phyloP scores from a whole-genome alignment of 1,140 invertebrate species.

The Hydropsyche tenuis region DNA sequence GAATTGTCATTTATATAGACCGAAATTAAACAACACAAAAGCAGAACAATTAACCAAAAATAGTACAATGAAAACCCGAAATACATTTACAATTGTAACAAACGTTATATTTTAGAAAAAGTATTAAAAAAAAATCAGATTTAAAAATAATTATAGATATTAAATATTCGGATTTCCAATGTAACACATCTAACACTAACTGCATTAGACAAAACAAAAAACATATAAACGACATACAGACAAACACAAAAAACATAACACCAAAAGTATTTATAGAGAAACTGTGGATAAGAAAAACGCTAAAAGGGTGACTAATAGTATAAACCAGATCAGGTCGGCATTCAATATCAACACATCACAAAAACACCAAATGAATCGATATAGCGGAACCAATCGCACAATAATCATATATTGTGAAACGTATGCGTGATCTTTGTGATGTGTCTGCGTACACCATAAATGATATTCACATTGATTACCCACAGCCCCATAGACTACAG shows the following conservation, averaged over 20 bases:
- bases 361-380: not conserved
- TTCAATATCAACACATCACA: constrained; percentile 7
- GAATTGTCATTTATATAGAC: too few species aligned
- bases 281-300: not conserved
- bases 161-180: too few species aligned
- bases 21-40: too few species aligned
- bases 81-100: too few species aligned
- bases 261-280: not conserved
- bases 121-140: too few species aligned
- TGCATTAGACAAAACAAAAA: not conserved
- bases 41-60: too few species aligned
- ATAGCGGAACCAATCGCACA: not conserved
- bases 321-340: not conserved
- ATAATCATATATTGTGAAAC: not conserved
- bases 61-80: not conserved
- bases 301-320: constrained; percentile 3
- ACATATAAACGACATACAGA: not conserved
- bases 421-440: not conserved
- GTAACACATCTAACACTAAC: too few species aligned
- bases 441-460: not conserved
- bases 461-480: not conserved
- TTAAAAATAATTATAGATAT: too few species aligned
- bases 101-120: too few species aligned
- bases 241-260: not conserved
- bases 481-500: constrained; percentile 10